These are phyloP conservation scores for Saturnia pavonia DNA, from an alignment of 2,888 invertebrate genomes.

Conservation along the genomic window DNA sequence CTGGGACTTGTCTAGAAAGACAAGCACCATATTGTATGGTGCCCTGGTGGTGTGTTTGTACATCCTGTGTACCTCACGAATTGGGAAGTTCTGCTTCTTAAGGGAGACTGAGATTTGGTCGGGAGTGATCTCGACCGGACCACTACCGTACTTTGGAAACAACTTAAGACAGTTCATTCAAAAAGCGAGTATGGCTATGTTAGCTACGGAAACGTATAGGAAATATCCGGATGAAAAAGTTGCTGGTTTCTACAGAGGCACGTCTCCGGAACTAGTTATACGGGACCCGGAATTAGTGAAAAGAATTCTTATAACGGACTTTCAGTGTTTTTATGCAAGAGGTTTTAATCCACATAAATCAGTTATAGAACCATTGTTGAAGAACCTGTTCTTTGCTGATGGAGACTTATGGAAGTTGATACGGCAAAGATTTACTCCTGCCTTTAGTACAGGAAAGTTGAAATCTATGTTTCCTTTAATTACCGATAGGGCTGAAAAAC, in stretches of 20 bases:
- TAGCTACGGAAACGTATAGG: conserved; percentile 57
- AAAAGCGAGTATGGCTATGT: conserved; percentile 60
- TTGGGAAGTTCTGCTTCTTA: no score
- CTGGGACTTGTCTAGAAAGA: no score
- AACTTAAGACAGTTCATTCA: conserved; percentile 57
- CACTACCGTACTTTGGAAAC: conserved; percentile 60
- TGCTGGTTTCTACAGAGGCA: conserved; percentile 63
- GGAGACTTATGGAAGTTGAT: conserved; percentile 69
- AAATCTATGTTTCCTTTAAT: conserved; percentile 73
- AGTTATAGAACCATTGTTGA: conserved; percentile 62
- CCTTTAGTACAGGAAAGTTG: conserved; percentile 67
- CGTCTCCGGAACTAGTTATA: conserved; percentile 58
- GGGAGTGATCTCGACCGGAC: no score
- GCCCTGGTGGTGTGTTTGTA: no score
- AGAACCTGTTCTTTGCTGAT: conserved; percentile 68
- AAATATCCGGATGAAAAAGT: conserved; percentile 67
- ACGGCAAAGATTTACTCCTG: conserved; percentile 66
- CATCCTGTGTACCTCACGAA: no score
- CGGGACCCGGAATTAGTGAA: conserved; percentile 68
- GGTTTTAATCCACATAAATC: conserved; percentile 60
- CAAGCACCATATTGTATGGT: no score
- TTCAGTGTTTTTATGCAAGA: conserved; percentile 60
- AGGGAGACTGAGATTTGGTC: no score
- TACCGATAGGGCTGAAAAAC: conserved; percentile 61
- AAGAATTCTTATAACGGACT: conserved; percentile 62